Conservation (phyloP, 2,113 vertebrate species). For the Platysternon megacephalum region DNA sequence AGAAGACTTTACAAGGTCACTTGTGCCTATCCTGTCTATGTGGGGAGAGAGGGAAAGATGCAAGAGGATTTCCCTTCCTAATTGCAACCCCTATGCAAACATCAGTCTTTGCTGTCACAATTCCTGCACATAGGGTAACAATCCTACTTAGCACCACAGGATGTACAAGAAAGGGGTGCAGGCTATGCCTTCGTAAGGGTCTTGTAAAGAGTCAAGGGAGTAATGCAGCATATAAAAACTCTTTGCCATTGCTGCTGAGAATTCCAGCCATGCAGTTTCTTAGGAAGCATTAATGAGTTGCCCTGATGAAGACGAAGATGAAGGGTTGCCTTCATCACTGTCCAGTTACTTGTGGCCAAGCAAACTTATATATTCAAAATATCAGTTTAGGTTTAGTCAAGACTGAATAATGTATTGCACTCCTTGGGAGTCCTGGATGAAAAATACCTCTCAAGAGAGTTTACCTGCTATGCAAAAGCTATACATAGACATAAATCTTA, state of each 20-base stretch:
- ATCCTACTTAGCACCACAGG: not conserved
- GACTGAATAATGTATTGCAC: slow-evolving; percentile 18
- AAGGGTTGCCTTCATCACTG: not conserved
- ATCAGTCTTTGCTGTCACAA: fast-evolving
- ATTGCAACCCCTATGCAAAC: not conserved
- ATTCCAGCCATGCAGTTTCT: slow-evolving; percentile 7
- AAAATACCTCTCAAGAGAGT: slow-evolving; percentile 13
- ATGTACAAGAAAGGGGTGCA: not conserved
- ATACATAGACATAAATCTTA: not conserved
- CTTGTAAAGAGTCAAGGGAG: not conserved
- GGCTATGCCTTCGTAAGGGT: not conserved
- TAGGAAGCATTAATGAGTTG: slow-evolving; percentile 25
- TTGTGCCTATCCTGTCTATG: fast-evolving
- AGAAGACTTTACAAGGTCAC: not conserved
- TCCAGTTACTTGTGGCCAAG: not conserved
- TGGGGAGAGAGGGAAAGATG: not conserved
- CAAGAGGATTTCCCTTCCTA: not conserved
- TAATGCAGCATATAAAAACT: not conserved
- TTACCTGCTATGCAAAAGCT: not conserved
- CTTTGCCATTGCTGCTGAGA: not conserved
- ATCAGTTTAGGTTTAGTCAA: slow-evolving; percentile 10
- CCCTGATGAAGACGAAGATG: not conserved
- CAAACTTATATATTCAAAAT: slow-evolving; percentile 20
- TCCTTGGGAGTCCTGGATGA: slow-evolving; percentile 7
- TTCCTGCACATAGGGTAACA: fast-evolving